These are phyloP conservation scores for Philereme vetulata DNA, from an alignment of 2,888 invertebrate species.

Conservation along the genomic window DNA sequence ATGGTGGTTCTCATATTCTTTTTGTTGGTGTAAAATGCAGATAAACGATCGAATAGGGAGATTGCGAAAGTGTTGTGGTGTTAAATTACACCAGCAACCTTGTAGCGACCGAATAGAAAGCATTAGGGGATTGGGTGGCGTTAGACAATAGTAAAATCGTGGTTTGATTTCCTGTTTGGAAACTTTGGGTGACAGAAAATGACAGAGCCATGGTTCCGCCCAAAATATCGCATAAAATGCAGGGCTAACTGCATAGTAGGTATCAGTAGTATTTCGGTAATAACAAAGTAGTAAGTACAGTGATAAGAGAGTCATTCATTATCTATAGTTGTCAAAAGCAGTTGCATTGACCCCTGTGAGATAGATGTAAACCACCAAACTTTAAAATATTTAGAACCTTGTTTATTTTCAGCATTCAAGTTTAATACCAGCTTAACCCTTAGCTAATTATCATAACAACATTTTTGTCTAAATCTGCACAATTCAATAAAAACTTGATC, in stretches of 20 bases:
- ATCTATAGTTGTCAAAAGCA: slow-evolving; percentile 19
- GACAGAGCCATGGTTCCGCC: slow-evolving; percentile 13
- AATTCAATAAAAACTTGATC: too few relatives aligned
- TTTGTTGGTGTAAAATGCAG: slow-evolving; percentile 65
- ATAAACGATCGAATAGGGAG: slow-evolving; percentile 67
- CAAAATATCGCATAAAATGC: slow-evolving; percentile 5
- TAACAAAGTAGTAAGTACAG: slow-evolving; percentile 15
- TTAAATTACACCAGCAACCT: slow-evolving; percentile 76
- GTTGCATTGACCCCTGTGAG: slow-evolving; percentile 21
- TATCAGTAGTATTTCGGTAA: slow-evolving; percentile 20
- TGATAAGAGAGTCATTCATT: slow-evolving; percentile 24
- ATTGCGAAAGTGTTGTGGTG: slow-evolving; percentile 76
- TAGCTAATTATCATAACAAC: too few relatives aligned
- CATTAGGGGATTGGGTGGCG: slow-evolving; percentile 61
- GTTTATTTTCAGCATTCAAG: too few relatives aligned
- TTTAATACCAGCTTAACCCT: too few relatives aligned
- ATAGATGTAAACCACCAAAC: slow-evolving; percentile 1
- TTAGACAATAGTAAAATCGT: slow-evolving; percentile 69
- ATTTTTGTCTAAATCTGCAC: too few relatives aligned
- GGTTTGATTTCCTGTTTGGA: slow-evolving; percentile 58
- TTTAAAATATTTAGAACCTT: background rate
- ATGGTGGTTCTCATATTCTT: slow-evolving; percentile 70
- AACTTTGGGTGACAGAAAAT: slow-evolving; percentile 4
- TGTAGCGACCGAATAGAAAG: slow-evolving; percentile 75
- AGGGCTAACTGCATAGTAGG: background rate